These are phyloP conservation scores for Microcebus jonahi DNA, from an alignment of 2,113 vertebrate species.

Conservation along the genomic window DNA sequence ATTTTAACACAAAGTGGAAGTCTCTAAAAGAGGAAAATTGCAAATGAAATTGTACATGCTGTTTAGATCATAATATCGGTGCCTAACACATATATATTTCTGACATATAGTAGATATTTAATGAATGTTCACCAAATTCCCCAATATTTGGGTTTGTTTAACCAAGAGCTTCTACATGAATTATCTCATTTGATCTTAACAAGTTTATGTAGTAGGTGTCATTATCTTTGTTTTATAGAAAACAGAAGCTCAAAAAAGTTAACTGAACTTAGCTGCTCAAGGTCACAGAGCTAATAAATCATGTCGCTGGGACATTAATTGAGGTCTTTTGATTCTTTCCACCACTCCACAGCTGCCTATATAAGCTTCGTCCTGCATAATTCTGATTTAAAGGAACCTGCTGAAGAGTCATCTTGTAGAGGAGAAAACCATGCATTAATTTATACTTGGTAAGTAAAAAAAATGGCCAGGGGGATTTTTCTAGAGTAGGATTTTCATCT, in stretches of 20 bases:
- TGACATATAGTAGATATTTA: background rate
- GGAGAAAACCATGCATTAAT: background rate
- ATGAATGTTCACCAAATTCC: background rate
- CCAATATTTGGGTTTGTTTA: background rate
- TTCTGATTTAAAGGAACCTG: background rate
- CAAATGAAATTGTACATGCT: background rate
- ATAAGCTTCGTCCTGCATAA: background rate
- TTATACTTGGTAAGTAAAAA: background rate
- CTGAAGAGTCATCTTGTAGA: background rate
- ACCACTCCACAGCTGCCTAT: background rate
- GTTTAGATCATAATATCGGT: background rate
- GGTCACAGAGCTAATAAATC: background rate
- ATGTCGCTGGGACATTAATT: background rate
- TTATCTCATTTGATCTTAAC: background rate
- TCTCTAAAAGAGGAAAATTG: background rate
- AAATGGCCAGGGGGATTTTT: background rate
- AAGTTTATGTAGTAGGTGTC: background rate
- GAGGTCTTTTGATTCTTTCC: background rate
- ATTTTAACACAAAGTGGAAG: background rate
- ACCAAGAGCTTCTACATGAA: background rate
- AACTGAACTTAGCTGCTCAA: background rate
- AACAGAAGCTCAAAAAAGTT: background rate
- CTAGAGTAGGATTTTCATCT: background rate
- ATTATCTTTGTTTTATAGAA: slow-evolving; percentile 1
- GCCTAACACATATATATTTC: too few species aligned